phyloP scores from a whole-genome alignment of 2,888 invertebrate species.

The Caenorhabditis zanzibari region DNA sequence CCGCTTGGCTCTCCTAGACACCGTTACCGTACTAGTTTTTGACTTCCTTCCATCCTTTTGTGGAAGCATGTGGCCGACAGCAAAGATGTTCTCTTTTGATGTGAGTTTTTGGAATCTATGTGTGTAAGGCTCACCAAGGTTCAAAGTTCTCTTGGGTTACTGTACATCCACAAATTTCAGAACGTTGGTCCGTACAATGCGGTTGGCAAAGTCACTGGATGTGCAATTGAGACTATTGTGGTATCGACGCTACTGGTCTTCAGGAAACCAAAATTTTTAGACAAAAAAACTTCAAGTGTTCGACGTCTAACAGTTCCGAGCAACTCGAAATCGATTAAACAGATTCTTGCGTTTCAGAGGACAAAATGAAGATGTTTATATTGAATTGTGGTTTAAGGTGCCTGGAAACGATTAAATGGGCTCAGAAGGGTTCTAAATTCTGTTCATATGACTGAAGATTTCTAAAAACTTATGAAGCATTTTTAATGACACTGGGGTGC shows the following conservation, averaged over 20 bases:
- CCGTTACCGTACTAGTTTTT: constrained; percentile 5
- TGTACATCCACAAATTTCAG: constrained; percentile 6
- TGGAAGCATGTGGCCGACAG: constrained; percentile 23
- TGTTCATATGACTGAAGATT: too few relatives aligned
- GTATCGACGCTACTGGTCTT: neutral
- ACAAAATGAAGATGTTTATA: too few relatives aligned
- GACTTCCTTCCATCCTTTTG: constrained; percentile 22
- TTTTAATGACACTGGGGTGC: too few relatives aligned
- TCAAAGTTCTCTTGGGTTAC: neutral
- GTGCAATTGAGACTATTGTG: constrained; percentile 26
- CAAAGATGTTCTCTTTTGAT: constrained; percentile 14
- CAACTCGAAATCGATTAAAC: neutral
- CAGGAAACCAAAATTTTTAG: neutral
- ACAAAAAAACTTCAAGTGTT: neutral
- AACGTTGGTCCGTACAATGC: constrained; percentile 29
- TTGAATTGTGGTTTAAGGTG: too few relatives aligned
- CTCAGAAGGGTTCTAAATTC: too few relatives aligned
- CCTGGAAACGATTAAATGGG: too few relatives aligned
- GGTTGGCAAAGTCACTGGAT: constrained; percentile 24
- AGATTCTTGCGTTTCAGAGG: neutral
- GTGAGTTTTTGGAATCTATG: neutral
- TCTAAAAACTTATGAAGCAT: too few relatives aligned
- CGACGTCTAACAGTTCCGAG: neutral
- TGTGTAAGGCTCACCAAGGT: too few relatives aligned
- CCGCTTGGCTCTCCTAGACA: constrained; percentile 17